phyloP scores from a whole-genome alignment of 2,113 vertebrate species.

The Oryzias melastigma region DNA sequence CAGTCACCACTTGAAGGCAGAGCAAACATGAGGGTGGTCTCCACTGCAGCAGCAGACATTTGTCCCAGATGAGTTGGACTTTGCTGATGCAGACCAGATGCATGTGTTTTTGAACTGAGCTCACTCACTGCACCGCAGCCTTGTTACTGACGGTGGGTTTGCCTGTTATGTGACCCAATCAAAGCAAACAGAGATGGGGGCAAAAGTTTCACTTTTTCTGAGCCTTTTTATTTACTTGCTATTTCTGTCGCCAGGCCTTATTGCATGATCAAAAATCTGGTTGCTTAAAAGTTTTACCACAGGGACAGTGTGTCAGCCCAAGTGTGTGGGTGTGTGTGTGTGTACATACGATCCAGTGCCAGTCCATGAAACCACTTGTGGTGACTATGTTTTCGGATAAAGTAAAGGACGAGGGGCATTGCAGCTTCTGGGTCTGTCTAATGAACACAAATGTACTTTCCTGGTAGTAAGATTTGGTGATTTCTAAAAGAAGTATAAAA shows the following conservation, averaged over 20 bases:
- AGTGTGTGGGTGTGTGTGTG: conserved; percentile 6
- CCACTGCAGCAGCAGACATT: conserved; percentile 14
- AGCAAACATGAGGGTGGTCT: conserved; percentile 53
- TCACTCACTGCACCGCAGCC: conserved; percentile 33
- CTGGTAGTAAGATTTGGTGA: too few relatives aligned
- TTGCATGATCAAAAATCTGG: conserved; percentile 51
- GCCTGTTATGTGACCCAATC: conserved; percentile 37
- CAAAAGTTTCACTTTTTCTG: conserved; percentile 44
- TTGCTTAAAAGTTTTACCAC: conserved; percentile 49
- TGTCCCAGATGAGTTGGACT: conserved; percentile 41
- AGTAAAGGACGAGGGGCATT: too few relatives aligned
- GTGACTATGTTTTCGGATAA: neutral
- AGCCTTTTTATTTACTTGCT: conserved; percentile 52
- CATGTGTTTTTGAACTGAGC: conserved; percentile 20
- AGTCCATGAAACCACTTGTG: too few relatives aligned
- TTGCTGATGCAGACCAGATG: conserved; percentile 61
- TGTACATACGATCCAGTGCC: neutral
- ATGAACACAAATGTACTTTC: too few relatives aligned
- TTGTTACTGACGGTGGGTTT: conserved; percentile 29
- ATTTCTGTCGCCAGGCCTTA: conserved; percentile 48
- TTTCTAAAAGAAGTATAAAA: too few relatives aligned
- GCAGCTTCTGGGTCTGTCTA: too few relatives aligned
- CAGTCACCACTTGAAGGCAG: conserved; percentile 49
- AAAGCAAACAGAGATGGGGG: conserved; percentile 34
- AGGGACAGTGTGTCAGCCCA: conserved; percentile 29